These are phyloP conservation scores for Exaiptasia diaphana DNA, from an alignment of 64 coral and sea anemone species.

Conservation along the genomic window DNA sequence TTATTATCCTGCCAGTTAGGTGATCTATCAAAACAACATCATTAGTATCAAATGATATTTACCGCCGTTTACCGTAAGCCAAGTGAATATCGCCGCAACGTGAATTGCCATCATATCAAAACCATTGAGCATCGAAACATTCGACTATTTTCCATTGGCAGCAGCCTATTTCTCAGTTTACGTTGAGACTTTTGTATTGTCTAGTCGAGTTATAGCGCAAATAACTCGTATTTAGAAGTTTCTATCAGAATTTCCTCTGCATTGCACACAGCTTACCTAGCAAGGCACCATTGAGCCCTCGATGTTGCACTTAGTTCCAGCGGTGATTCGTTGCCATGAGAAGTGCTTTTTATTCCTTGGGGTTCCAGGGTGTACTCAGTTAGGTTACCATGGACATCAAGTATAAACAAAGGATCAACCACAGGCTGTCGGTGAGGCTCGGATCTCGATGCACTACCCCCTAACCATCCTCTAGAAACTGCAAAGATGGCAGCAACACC, in stretches of 20 bases:
- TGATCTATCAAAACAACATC: background rate
- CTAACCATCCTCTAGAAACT: slow-evolving; percentile 80
- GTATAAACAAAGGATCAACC: slow-evolving; percentile 82
- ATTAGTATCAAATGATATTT: background rate
- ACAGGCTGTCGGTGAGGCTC: slow-evolving; percentile 48
- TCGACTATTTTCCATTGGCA: no score
- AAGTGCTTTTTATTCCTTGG: slow-evolving; percentile 65
- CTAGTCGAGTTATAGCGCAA: no score
- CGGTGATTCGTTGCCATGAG: slow-evolving; percentile 87
- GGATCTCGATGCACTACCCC: slow-evolving; percentile 57
- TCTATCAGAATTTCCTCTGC: no score
- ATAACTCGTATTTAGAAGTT: no score
- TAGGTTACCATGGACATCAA: slow-evolving; percentile 92
- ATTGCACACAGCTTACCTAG: no score
- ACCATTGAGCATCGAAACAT: no score
- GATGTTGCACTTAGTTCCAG: slow-evolving; percentile 63
- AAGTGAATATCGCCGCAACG: no score
- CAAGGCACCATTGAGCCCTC: slow-evolving; percentile 76
- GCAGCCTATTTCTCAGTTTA: no score
- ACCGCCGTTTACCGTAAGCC: no score
- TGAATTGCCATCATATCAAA: background rate
- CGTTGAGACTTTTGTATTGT: no score
- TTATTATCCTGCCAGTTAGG: slow-evolving; percentile 9
- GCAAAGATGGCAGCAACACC: slow-evolving; percentile 80
- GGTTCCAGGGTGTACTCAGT: slow-evolving; percentile 88